Conservation (phyloP, 2,797 vertebrate genomes). For the Danio jaintianensis region DNA sequence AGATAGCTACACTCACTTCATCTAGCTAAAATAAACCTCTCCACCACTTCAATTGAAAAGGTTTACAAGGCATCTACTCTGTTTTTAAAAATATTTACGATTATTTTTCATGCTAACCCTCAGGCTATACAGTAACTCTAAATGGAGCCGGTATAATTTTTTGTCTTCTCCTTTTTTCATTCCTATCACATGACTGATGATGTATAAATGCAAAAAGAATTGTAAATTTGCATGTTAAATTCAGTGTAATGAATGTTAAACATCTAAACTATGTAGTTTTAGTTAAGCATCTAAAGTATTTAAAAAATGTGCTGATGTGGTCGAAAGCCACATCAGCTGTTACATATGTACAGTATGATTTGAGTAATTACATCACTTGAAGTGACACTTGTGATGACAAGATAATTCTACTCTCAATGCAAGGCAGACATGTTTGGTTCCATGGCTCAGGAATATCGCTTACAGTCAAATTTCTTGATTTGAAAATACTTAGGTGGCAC, state of each 20-base stretch:
- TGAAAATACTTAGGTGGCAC: neutral
- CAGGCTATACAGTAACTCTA: neutral
- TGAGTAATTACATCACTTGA: constrained; percentile 37
- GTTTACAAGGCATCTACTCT: too few relatives aligned
- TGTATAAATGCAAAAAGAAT: neutral
- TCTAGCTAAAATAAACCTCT: too few relatives aligned
- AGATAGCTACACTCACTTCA: too few relatives aligned
- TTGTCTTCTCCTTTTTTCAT: neutral
- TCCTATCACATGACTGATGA: neutral
- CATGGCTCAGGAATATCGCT: constrained; percentile 12
- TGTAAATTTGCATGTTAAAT: neutral
- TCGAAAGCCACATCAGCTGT: neutral
- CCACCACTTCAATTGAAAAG: too few relatives aligned
- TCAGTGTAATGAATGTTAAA: neutral
- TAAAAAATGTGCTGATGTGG: too few relatives aligned
- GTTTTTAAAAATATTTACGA: too few relatives aligned
- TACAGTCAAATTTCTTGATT: constrained; percentile 25
- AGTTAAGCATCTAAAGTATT: neutral
- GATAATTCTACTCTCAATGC: constrained; percentile 40
- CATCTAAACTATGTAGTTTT: too few relatives aligned
- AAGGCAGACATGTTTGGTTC: constrained; percentile 10
- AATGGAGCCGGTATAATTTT: neutral
- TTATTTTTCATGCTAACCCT: neutral
- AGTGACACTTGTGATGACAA: constrained; percentile 44
- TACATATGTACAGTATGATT: constrained; percentile 26